Conservation (phyloP, 2,888 invertebrate species). For the Parascotia fuliginaria region DNA sequence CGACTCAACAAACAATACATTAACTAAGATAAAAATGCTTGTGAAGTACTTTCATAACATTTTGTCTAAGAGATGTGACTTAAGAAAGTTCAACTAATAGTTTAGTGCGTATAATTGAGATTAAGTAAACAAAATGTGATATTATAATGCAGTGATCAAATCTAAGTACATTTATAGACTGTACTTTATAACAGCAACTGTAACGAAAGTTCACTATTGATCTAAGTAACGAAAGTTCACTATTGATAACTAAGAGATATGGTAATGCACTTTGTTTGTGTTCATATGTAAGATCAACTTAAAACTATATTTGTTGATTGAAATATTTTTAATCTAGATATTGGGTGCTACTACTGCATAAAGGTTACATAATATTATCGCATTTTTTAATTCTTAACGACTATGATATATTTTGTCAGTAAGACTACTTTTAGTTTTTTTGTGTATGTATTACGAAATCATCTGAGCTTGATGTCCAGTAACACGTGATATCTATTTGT, state of each 20-base stretch:
- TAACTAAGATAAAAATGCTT: conserved; percentile 5
- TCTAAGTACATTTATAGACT: conserved; percentile 49
- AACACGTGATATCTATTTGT: too few species aligned
- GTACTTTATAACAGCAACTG: conserved; percentile 39
- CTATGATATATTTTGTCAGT: too few species aligned
- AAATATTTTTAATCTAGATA: too few species aligned
- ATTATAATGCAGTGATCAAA: conserved; percentile 61
- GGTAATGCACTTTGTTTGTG: conserved; percentile 25
- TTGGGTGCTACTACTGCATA: too few species aligned
- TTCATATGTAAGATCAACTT: conserved; percentile 31
- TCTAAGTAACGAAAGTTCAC: conserved; percentile 44
- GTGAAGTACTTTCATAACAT: conserved; percentile 23
- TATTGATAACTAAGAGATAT: conserved; percentile 32
- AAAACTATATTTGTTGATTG: too few species aligned
- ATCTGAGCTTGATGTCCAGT: too few species aligned
- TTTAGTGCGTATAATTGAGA: conserved; percentile 28
- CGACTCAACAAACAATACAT: conserved; percentile 37
- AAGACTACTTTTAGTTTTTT: too few species aligned
- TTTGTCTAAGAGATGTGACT: conserved; percentile 34
- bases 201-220: conserved; percentile 42
- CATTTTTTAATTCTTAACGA: too few species aligned
- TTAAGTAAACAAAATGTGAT: conserved; percentile 36
- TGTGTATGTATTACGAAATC: too few species aligned
- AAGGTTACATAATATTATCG: too few species aligned
- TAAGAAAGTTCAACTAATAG: conserved; percentile 36